These are phyloP conservation scores for Fragum whitleyi DNA, from an alignment of 2,888 invertebrate genomes.

Conservation along the genomic window DNA sequence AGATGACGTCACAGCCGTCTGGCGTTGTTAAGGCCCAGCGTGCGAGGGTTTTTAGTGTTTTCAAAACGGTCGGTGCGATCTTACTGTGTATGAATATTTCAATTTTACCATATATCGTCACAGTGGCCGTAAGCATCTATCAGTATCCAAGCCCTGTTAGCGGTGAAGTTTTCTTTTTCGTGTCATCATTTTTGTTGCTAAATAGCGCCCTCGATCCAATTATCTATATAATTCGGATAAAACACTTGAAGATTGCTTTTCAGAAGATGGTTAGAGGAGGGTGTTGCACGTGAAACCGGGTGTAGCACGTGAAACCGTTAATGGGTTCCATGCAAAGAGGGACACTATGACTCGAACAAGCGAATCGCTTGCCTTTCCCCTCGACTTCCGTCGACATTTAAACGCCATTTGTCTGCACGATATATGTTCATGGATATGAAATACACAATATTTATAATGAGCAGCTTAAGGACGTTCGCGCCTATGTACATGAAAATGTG, in stretches of 20 bases:
- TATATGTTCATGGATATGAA: too few relatives aligned
- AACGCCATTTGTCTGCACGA: too few relatives aligned
- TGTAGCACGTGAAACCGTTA: too few relatives aligned
- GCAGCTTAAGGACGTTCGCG: too few relatives aligned
- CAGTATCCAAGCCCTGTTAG: not conserved
- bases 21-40: not conserved
- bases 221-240: constrained; percentile 28
- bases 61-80: constrained; percentile 28
- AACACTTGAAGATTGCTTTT: constrained; percentile 21
- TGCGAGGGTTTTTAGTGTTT: not conserved
- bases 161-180: constrained; percentile 7
- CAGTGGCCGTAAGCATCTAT: not conserved
- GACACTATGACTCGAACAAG: too few relatives aligned
- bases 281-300: not conserved
- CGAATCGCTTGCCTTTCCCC: too few relatives aligned
- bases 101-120: constrained; percentile 21
- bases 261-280: constrained; percentile 10
- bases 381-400: too few relatives aligned
- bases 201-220: constrained; percentile 35
- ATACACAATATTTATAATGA: too few relatives aligned
- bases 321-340: too few relatives aligned
- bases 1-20: not conserved
- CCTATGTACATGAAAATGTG: too few relatives aligned
- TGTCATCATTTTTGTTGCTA: constrained; percentile 23
- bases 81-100: constrained; percentile 29